A percentile compares a stretch with the other conserved stretches of the same genome.
Evolutionary conservation across 2,797 vertebrate species (phyloP).

Genomic region (Pseudotriccus pelzelni): DNA sequence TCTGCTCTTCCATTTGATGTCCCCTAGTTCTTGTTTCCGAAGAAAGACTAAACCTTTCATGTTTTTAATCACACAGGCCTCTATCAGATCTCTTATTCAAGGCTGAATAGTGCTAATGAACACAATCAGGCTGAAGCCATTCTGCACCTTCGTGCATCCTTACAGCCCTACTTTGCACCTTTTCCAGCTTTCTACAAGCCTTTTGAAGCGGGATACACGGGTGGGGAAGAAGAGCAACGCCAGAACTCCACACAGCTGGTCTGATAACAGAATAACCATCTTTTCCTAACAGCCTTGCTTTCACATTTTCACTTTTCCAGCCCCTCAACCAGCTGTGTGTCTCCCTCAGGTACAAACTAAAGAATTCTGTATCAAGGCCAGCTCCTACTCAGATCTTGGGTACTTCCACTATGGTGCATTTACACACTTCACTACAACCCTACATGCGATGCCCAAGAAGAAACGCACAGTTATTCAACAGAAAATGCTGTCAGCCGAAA

Average conservation of each 20-base stretch:
- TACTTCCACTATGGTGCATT: neutral
- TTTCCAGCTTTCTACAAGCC: neutral
- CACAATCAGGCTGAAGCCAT: neutral
- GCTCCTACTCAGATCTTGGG: neutral
- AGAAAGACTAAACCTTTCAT: neutral
- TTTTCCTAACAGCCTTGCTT: neutral
- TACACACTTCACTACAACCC: neutral
- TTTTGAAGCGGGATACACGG: fast-evolving
- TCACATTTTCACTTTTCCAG: neutral
- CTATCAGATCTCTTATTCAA: neutral
- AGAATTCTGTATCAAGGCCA: neutral
- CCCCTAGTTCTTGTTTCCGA: neutral
- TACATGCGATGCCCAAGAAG: neutral
- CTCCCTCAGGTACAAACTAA: neutral
- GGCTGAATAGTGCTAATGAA: neutral
- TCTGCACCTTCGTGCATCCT: neutral
- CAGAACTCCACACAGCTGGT: neutral
- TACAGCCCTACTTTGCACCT: neutral
- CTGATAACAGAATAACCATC: neutral
- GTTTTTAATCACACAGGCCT: neutral
- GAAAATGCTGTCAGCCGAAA: neutral
- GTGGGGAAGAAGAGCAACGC: neutral
- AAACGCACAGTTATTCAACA: neutral
- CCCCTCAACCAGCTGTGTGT: neutral
- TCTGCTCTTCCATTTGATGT: neutral